Evolutionary conservation across 2,888 invertebrate genomes (phyloP).

Genomic region (Eucera pruinosa): DNA sequence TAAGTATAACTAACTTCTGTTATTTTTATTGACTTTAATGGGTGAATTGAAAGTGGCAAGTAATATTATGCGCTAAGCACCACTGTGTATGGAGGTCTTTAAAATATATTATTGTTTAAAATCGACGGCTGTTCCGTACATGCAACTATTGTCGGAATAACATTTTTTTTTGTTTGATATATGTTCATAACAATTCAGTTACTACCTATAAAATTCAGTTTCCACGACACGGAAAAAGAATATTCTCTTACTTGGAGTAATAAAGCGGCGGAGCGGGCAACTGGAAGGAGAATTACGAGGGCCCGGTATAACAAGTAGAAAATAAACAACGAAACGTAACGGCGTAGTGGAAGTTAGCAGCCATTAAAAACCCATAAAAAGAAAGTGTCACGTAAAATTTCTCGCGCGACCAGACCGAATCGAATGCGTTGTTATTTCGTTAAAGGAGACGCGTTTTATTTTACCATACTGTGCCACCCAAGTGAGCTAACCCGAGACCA

Average conservation of each 20-base stretch:
- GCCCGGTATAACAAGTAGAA: constrained; percentile 24
- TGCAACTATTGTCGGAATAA: no score
- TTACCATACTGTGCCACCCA: constrained; percentile 38
- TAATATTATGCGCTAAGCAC: no score
- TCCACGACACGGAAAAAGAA: neutral
- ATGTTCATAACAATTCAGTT: neutral
- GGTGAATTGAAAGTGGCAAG: no score
- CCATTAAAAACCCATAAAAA: constrained; percentile 38
- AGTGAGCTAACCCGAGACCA: constrained; percentile 22
- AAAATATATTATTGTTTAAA: no score
- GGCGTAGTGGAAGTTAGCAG: constrained; percentile 25
- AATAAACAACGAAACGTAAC: constrained; percentile 30
- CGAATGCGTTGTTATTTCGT: constrained; percentile 20
- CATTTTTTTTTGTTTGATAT: neutral
- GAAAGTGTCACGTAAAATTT: constrained; percentile 41
- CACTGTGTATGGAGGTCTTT: no score
- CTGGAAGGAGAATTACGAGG: constrained; percentile 23
- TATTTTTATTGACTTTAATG: no score
- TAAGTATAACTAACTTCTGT: no score
- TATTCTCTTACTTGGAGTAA: neutral
- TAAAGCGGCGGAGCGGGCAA: constrained; percentile 1
- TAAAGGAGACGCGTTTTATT: constrained; percentile 5
- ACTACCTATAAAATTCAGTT: neutral
- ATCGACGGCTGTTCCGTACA: no score
- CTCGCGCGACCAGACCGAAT: constrained; percentile 15